Conservation (phyloP, 2,113 vertebrate species). For the Nothobranchius furzeri region DNA sequence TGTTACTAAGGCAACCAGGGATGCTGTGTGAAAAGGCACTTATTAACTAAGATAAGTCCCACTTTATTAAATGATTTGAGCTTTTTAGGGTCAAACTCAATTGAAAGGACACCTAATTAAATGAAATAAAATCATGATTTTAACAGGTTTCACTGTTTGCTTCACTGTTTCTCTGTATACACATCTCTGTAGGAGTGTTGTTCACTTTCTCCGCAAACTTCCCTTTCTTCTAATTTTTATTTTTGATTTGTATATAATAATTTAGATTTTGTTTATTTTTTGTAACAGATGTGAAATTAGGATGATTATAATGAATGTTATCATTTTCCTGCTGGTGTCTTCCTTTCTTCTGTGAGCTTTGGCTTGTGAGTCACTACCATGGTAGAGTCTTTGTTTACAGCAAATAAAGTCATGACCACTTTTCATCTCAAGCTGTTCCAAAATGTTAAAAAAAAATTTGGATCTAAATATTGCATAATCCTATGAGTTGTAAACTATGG, state of each 20-base stretch:
- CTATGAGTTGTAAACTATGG: conserved; percentile 41
- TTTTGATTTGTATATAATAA: background rate
- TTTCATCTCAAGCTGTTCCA: conserved; percentile 52
- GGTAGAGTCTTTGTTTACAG: conserved; percentile 49
- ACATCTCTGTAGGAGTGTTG: background rate
- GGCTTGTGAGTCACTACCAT: conserved; percentile 30
- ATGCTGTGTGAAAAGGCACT: background rate
- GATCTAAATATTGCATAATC: conserved; percentile 33
- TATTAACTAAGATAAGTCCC: background rate
- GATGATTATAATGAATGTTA: background rate
- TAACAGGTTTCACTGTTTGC: no score
- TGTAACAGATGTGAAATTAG: background rate
- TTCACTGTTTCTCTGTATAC: background rate
- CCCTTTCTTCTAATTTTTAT: background rate
- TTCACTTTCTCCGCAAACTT: background rate
- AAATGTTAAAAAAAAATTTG: conserved; percentile 43
- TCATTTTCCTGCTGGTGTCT: conserved; percentile 16
- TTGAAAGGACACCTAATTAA: background rate
- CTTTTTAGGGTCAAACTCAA: background rate
- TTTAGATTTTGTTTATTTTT: background rate
- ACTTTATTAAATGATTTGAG: background rate
- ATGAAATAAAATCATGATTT: no score
- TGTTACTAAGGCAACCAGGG: background rate
- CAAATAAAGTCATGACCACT: conserved; percentile 38
- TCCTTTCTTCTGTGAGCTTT: conserved; percentile 32